Evolutionary conservation across 2,113 vertebrate species (phyloP).

Genomic region (Pseudonaja textilis): DNA sequence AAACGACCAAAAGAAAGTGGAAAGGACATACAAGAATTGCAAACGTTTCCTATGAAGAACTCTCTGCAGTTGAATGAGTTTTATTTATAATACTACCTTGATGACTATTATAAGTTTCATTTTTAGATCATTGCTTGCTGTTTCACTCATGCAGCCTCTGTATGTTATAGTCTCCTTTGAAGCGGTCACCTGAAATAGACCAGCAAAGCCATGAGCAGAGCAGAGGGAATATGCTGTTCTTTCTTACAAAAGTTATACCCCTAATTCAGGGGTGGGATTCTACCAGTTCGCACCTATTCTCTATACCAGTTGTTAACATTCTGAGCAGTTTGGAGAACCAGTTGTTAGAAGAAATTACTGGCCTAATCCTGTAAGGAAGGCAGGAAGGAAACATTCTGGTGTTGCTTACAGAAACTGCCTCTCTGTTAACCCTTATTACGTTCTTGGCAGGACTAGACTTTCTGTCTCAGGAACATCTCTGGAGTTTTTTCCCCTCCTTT

Average conservation of each 20-base stretch:
- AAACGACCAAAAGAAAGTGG: neutral
- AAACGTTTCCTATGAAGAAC: neutral
- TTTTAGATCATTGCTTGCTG: neutral
- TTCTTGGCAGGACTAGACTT: too few species aligned
- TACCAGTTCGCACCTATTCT: too few species aligned
- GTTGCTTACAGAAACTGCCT: too few species aligned
- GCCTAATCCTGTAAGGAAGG: too few species aligned
- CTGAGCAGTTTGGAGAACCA: too few species aligned
- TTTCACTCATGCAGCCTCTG: neutral
- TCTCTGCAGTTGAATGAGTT: neutral
- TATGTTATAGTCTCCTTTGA: neutral
- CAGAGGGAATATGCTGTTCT: neutral
- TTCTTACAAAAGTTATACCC: neutral
- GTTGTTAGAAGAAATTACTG: too few species aligned
- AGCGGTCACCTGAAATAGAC: neutral
- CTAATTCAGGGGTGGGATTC: neutral
- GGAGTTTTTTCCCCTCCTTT: too few species aligned
- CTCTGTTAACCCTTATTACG: too few species aligned
- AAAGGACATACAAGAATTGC: neutral
- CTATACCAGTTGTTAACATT: too few species aligned
- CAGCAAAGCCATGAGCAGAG: neutral
- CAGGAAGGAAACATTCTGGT: too few species aligned
- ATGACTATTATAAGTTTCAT: neutral
- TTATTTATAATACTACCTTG: neutral
- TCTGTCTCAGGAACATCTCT: too few species aligned